Evolutionary conservation across 35 echinoderm and acorn worm genomes (phyloP).

Genomic region (Ophioderma brevispina): DNA sequence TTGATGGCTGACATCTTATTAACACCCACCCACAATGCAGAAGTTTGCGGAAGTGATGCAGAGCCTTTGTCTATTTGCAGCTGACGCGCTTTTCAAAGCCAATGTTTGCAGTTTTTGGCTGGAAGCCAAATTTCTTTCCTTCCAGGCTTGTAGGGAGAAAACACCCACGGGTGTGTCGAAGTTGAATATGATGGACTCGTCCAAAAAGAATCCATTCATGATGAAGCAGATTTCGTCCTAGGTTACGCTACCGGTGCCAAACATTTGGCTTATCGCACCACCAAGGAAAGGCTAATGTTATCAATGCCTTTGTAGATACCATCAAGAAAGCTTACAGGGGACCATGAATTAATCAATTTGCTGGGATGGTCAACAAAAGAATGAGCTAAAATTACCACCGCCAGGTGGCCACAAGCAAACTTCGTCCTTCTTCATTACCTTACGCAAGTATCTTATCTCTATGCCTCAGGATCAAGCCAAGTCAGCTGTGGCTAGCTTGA

Average conservation of each 20-base stretch:
- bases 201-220: neutral
- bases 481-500: no score
- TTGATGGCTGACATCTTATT: constrained; percentile 24
- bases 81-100: neutral
- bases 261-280: constrained; percentile 30
- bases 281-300: constrained; percentile 17
- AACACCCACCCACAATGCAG: neutral
- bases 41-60: neutral
- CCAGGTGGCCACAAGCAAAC: neutral
- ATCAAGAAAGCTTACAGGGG: neutral
- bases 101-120: neutral
- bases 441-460: no score
- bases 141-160: neutral
- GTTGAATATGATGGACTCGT: neutral
- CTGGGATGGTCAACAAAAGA: neutral
- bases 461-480: no score
- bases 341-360: neutral
- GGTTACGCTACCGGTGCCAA: constrained; percentile 51
- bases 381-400: neutral
- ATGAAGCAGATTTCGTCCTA: constrained; percentile 60
- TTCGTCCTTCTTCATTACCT: neutral
- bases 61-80: neutral
- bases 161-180: no score
- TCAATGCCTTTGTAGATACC: constrained; percentile 20
- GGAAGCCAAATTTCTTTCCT: neutral